Evolutionary conservation across 2,113 vertebrate species (phyloP).

Genomic region (Taxidea taxus): DNA sequence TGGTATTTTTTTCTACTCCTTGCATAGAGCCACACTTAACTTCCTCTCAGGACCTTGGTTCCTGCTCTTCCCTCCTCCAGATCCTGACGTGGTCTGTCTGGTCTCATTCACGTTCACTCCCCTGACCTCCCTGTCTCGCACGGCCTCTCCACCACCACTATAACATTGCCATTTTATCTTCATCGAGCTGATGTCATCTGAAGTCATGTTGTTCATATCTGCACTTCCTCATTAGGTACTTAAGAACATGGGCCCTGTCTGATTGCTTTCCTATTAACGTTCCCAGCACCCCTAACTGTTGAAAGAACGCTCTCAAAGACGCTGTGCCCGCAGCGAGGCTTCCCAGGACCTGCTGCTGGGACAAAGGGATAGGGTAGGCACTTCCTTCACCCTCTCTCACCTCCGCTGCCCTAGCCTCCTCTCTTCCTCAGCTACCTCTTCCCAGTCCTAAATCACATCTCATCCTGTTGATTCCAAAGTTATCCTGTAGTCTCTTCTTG

Average conservation of each 20-base stretch:
- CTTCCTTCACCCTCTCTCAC: neutral
- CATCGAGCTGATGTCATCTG: neutral
- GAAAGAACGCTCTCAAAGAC: neutral
- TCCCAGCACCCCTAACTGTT: neutral
- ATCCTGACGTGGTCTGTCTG: neutral
- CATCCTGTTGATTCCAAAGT: neutral
- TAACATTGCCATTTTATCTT: neutral
- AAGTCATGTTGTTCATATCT: neutral
- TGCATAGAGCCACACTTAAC: accelerated
- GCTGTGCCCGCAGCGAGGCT: neutral
- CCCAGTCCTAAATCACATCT: neutral
- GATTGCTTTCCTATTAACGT: neutral
- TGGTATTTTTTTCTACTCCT: neutral
- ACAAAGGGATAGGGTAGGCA: neutral
- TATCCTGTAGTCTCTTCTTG: neutral
- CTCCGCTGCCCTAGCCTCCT: neutral
- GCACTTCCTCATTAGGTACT: neutral
- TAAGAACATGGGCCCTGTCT: neutral
- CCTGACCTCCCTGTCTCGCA: neutral
- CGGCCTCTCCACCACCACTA: too few relatives aligned
- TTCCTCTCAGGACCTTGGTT: neutral
- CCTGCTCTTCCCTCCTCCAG: neutral
- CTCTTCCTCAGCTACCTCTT: neutral
- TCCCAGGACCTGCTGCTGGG: neutral
- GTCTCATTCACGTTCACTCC: neutral